Evolutionary conservation across 2,888 invertebrate genomes (phyloP).

Genomic region (Seira sanloemensis): DNA sequence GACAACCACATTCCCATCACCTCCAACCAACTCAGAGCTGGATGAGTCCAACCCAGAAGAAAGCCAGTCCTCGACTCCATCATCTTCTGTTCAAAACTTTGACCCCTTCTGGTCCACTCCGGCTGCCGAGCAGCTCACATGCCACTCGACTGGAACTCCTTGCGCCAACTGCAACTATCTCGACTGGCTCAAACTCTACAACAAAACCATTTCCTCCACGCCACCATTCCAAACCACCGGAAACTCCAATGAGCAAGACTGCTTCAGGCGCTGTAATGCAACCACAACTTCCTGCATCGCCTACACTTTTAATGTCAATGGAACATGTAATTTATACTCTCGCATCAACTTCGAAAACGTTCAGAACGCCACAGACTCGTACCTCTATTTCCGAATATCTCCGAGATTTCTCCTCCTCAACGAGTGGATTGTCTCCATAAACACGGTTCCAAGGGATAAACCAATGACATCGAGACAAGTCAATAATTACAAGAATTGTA

Average conservation of each 20-base stretch:
- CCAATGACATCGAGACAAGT: neutral
- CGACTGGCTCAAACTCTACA: neutral
- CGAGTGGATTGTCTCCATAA: neutral
- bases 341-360: neutral
- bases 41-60: no score
- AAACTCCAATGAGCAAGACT: neutral
- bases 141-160: neutral
- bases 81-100: neutral
- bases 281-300: neutral
- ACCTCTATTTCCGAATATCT: neutral
- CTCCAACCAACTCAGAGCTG: no score
- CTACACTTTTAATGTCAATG: neutral
- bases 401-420: neutral
- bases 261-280: neutral
- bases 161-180: neutral
- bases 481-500: neutral
- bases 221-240: neutral
- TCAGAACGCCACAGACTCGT: neutral
- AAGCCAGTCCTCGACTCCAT: no score
- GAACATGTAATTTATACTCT: neutral
- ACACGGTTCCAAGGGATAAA: neutral
- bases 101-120: neutral
- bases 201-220: neutral
- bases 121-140: neutral
- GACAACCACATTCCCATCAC: no score